A percentile compares a stretch with the other conserved stretches of the same genome.
phyloP scores from a whole-genome alignment of 2,113 vertebrate genomes.

The Suncus etruscus region DNA sequence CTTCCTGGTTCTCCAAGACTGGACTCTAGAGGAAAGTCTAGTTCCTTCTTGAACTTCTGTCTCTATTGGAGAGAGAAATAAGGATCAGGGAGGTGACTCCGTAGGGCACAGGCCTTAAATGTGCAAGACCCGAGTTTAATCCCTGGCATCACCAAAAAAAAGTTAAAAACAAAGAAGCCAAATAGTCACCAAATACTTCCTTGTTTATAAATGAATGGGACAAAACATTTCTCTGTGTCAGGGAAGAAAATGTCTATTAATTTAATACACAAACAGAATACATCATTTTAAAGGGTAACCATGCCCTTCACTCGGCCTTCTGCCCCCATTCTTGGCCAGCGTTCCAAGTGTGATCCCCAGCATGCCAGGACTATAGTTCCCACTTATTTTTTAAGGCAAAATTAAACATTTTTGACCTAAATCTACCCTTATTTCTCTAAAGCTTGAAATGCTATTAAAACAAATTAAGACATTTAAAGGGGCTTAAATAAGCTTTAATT shows the following conservation, averaged over 20 bases:
- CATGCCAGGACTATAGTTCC: background rate
- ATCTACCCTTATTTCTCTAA: conserved; percentile 64
- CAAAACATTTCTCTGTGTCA: background rate
- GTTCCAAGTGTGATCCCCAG: background rate
- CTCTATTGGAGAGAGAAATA: background rate
- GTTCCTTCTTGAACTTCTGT: background rate
- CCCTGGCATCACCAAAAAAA: too few species aligned
- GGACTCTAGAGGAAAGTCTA: background rate
- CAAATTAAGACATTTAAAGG: conserved; percentile 66
- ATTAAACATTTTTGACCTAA: conserved; percentile 64
- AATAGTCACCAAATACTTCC: background rate
- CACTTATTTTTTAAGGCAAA: conserved; percentile 59
- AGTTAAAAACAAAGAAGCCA: background rate
- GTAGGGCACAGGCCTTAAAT: too few species aligned
- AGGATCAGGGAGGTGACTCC: too few species aligned
- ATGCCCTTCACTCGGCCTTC: fast-evolving
- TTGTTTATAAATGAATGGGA: background rate
- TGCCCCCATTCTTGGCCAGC: background rate
- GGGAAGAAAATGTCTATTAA: background rate
- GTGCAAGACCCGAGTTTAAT: too few species aligned
- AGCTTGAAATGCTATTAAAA: conserved; percentile 73
- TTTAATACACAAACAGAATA: background rate
- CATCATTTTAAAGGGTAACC: background rate
- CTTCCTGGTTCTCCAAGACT: background rate
- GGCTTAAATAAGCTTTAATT: conserved; percentile 53